Conservation (phyloP, 2,888 invertebrate genomes). For the Spisula solida region DNA sequence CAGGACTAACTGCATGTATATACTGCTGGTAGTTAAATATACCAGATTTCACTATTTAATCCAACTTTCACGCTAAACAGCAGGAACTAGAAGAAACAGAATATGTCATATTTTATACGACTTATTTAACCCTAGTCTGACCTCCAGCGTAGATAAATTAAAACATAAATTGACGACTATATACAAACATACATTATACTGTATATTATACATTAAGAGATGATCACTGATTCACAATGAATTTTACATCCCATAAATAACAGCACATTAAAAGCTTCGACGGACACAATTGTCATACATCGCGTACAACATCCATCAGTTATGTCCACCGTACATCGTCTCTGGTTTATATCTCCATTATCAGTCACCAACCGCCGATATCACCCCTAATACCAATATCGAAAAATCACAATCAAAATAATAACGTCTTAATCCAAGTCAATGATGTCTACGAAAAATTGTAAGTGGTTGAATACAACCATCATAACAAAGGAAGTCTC, state of each 20-base stretch:
- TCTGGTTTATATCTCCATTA: conserved; percentile 3
- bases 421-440: conserved; percentile 37
- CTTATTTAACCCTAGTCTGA: neutral
- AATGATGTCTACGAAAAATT: conserved; percentile 34
- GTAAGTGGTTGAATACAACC: conserved; percentile 16
- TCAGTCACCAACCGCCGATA: conserved; percentile 6
- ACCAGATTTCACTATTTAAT: neutral
- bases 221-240: conserved; percentile 28
- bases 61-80: conserved; percentile 23
- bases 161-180: neutral
- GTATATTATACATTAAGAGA: neutral
- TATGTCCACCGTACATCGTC: neutral
- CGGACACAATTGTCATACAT: conserved; percentile 27
- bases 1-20: neutral
- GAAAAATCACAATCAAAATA: conserved; percentile 18
- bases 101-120: neutral
- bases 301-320: conserved; percentile 21
- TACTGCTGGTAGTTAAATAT: too few relatives aligned
- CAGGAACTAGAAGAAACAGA: neutral
- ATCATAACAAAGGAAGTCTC: conserved; percentile 8
- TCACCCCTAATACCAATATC: conserved; percentile 36
- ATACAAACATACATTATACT: neutral
- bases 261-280: conserved; percentile 3
- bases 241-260: conserved; percentile 22
- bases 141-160: neutral